Evolutionary conservation across 2,113 vertebrate genomes (phyloP).

Genomic region (Sminthopsis crassicaudata): DNA sequence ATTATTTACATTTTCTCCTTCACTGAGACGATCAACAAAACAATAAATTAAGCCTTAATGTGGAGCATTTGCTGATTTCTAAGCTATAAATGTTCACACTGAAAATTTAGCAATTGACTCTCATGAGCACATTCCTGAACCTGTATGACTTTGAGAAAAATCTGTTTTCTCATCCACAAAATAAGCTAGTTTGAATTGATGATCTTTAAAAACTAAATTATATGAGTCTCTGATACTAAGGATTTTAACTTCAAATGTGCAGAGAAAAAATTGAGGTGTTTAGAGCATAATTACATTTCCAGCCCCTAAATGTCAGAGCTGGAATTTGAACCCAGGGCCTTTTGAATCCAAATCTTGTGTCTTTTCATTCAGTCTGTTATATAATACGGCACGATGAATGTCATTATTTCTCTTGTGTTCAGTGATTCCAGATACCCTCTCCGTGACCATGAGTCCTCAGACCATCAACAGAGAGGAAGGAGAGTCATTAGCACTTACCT

Average conservation of each 20-base stretch:
- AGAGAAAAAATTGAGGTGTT: background rate
- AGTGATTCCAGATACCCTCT: conserved; percentile 93
- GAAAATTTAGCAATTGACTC: background rate
- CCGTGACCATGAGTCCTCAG: conserved; percentile 78
- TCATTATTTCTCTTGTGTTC: background rate
- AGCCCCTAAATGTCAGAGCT: background rate
- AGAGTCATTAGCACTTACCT: conserved; percentile 85
- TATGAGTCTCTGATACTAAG: background rate
- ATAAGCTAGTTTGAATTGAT: background rate
- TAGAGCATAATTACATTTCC: background rate
- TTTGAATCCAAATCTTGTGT: background rate
- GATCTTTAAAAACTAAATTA: background rate
- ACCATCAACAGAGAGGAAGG: conserved; percentile 81
- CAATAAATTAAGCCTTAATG: background rate
- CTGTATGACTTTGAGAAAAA: background rate
- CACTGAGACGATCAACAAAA: background rate
- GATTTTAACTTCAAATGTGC: background rate
- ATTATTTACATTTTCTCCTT: background rate
- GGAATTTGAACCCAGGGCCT: background rate
- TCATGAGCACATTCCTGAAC: background rate
- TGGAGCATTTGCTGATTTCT: background rate
- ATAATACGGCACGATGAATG: background rate
- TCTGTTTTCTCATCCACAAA: background rate
- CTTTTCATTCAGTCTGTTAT: background rate
- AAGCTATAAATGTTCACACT: background rate